Conservation (phyloP, 2,113 vertebrate species). For the Seriola quinqueradiata region DNA sequence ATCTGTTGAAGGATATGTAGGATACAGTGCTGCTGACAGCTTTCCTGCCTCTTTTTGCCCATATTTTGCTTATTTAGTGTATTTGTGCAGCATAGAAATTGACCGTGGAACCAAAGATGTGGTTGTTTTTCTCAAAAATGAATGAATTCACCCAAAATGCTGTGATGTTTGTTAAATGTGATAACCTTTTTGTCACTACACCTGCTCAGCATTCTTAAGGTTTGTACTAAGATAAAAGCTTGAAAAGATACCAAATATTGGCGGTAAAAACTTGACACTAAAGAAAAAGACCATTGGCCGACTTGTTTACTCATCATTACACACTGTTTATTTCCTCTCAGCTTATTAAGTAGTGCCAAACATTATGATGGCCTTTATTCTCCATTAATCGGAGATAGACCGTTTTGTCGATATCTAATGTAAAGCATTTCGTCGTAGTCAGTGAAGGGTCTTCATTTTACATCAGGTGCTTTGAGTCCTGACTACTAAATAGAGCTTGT, state of each 20-base stretch:
- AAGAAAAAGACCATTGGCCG: background rate
- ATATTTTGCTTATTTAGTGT: slow-evolving; percentile 16
- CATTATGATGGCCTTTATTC: slow-evolving; percentile 25
- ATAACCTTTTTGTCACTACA: background rate
- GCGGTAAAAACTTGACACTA: slow-evolving; percentile 33
- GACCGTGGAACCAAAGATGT: slow-evolving; percentile 63
- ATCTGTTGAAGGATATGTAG: background rate
- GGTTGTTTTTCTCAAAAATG: slow-evolving; percentile 14
- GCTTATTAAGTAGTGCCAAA: slow-evolving; percentile 61
- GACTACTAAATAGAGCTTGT: slow-evolving; percentile 36
- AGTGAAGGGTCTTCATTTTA: slow-evolving; percentile 21
- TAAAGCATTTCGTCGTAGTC: slow-evolving; percentile 24
- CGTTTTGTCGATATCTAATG: slow-evolving; percentile 13
- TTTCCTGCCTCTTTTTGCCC: slow-evolving; percentile 7
- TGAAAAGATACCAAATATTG: slow-evolving; percentile 50
- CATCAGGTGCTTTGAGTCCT: slow-evolving; percentile 46
- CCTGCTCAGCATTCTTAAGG: slow-evolving; percentile 10
- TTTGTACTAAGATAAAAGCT: slow-evolving; percentile 26
- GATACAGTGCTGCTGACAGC: slow-evolving; percentile 2
- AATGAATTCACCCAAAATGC: slow-evolving; percentile 33
- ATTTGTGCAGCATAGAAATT: slow-evolving; percentile 24
- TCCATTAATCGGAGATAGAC: slow-evolving; percentile 23
- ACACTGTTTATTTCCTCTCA: slow-evolving; percentile 6
- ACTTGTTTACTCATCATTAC: slow-evolving; percentile 10
- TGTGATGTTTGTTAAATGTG: slow-evolving; percentile 14